Conservation (phyloP, 2,888 invertebrate species). For the Dryadula phaetusa region DNA sequence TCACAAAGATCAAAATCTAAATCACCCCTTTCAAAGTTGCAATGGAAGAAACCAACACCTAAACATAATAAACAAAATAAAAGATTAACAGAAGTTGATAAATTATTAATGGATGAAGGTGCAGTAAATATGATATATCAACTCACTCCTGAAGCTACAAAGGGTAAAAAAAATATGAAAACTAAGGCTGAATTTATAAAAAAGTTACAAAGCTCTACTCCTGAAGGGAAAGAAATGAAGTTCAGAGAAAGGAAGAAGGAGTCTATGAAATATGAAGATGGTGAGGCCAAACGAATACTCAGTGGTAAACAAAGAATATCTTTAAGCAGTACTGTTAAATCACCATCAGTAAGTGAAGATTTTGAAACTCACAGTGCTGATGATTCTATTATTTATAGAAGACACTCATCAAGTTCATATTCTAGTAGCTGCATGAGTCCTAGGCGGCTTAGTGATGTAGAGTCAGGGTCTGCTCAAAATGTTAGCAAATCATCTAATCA, state of each 20-base stretch:
- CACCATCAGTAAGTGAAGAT: slow-evolving; percentile 85
- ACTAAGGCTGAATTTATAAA: slow-evolving; percentile 86
- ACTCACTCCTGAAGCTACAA: slow-evolving; percentile 85
- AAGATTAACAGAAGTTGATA: slow-evolving; percentile 89
- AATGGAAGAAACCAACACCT: slow-evolving; percentile 78
- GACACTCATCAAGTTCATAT: slow-evolving; percentile 93
- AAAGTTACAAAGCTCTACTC: slow-evolving; percentile 82
- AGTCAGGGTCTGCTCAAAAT: slow-evolving; percentile 54
- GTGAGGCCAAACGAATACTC: slow-evolving; percentile 67
- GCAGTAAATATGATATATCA: slow-evolving; percentile 94
- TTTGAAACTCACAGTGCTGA: slow-evolving; percentile 87
- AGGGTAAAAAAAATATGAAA: slow-evolving; percentile 78
- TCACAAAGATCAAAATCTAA: slow-evolving; percentile 63
- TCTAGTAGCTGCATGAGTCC: slow-evolving; percentile 89
- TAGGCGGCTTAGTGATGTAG: slow-evolving; percentile 84
- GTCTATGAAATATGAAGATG: slow-evolving; percentile 61
- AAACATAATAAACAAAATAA: slow-evolving; percentile 81
- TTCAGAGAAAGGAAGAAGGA: slow-evolving; percentile 82
- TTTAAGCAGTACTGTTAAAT: slow-evolving; percentile 71
- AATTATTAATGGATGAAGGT: slow-evolving; percentile 92
- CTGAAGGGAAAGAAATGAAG: slow-evolving; percentile 73
- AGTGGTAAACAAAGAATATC: slow-evolving; percentile 70
- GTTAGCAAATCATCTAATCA: slow-evolving; percentile 46
- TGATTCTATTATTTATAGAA: slow-evolving; percentile 91
- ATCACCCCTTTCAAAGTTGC: slow-evolving; percentile 67